Base-by-base conservation (phyloP, 1,140 invertebrate species). In the Listronotus bonariensis region DNA sequence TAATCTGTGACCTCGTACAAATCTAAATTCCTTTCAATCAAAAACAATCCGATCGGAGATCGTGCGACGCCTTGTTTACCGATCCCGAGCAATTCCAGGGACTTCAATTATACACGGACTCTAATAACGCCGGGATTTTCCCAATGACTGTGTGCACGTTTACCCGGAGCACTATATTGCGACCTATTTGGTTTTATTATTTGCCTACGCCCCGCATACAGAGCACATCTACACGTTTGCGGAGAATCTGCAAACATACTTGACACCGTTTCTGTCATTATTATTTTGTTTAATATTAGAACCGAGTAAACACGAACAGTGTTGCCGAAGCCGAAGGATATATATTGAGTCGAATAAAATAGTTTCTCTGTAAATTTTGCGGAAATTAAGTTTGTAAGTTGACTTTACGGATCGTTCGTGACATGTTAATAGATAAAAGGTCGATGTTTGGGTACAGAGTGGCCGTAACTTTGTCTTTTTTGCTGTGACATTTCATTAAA, bases 171-270 rank as follows among this genome's bases (percentile, higher is more conserved):
- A 32, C 45, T 58, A 65, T 65, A 65, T 65, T 65, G 63, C 63
- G 63, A 65, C 63, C 63, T 65, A 58, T 65, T 65, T 58, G 63
- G 55, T 65, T 58, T 65, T 65, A 58, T 65, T 65, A 65, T 65
- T 65, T 65, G 55, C 63, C 31, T 51, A 59, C 17, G 63, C 40
- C 63, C 63, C 63, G 63, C 63, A 65, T 64, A 42, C 45, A 54
- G 26, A 15, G 40, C 15, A 34, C 43, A 43, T 51, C 46, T 58
- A 65, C 63, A 65, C 63, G 55, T 58, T 58, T 49, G 52, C 34
- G 56, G 63, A 56, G 63, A 58, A 58, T 58, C 48, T 42, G 55
- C 49, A 65, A 65, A 65, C 55, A 65, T 45, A 58, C 56, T 65
- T 65, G 63, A 65, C 63, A 65, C 63, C 63, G 63, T 58, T 65